Base-by-base conservation (phyloP, 2,888 invertebrate species). In the Lasioglossum pauxillum region DNA sequence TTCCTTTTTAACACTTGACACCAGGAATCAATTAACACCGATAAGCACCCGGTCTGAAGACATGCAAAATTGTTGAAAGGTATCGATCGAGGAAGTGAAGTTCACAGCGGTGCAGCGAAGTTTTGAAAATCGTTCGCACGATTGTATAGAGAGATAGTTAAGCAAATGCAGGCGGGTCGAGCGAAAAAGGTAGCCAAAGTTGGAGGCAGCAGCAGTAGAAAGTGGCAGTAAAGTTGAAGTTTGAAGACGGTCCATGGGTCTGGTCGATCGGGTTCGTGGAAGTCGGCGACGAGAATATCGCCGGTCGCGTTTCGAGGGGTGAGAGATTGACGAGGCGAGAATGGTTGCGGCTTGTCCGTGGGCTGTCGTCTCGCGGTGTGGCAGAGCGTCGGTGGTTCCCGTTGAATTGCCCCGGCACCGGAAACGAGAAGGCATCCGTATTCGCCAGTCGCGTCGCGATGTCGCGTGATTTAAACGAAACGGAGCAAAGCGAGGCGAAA, bases 381-480 rank as follows among this genome's bases (percentile, higher is more conserved):
- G 16, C 49, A 31, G 14, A 31, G 35, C 72, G 19, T 4, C 27
- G 72, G 60, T 16, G 44, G 31, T 67, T 67, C 67, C 67, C 71
- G 79, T 75, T 75, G 84, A 85, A 85, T 84, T 60, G 49, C 75
- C 27, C n/a, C 31, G 57, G 60, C 38, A 27, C n/a, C 81, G 83
- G 83, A 83, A 82, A 82, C 72, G 71, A 53, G 72, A 44, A 81
- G 71, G 82, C 41, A 71, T 49, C n/a, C 77, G 38, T 78, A 46
- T 69, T 46, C 46, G 41, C 2, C 53, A 19, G 31, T 46, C 71
- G 67, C 14, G 27, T 35, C 73, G 76, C 57, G 35, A 46, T 35
- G 73, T 78, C 74, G 64, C 80, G 75, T 27, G 85, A 84, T 79
- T 67, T 53, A 49, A 84, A 44, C 75, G 74, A 69, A 49, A 60